These are phyloP conservation scores for Augochlora pura DNA, from an alignment of 1,140 invertebrate species.

Conservation along the genomic window DNA sequence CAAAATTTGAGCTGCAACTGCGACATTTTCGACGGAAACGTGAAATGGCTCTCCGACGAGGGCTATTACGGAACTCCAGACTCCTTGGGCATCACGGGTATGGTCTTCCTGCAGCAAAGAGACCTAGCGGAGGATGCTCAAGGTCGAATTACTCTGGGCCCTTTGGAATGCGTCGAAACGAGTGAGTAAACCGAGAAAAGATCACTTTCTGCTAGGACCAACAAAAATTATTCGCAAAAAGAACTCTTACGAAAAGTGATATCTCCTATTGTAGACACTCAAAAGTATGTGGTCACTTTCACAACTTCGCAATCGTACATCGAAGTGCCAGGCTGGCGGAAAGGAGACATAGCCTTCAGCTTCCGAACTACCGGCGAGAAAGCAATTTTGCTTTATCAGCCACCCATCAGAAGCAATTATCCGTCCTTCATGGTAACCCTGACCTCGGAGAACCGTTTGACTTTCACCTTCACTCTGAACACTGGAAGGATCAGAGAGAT, in stretches of 20 bases:
- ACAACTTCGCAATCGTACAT: slow-evolving; percentile 95
- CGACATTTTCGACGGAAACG: slow-evolving; percentile 89
- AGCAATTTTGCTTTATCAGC: slow-evolving; percentile 94
- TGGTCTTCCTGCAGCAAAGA: slow-evolving; percentile 93
- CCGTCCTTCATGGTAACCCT: slow-evolving; percentile 94
- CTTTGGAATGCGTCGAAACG: slow-evolving; percentile 95
- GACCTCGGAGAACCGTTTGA: slow-evolving; percentile 90
- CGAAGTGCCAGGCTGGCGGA: slow-evolving; percentile 94
- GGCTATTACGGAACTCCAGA: slow-evolving; percentile 89
- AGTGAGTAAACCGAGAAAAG: slow-evolving; percentile 84
- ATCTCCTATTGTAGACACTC: slow-evolving; percentile 85
- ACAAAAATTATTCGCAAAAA: no score
- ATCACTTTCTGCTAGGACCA: no score
- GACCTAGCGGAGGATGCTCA: slow-evolving; percentile 90
- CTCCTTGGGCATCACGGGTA: slow-evolving; percentile 93
- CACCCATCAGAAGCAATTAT: slow-evolving; percentile 91
- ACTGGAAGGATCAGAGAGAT: slow-evolving; percentile 89
- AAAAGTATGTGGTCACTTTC: slow-evolving; percentile 95
- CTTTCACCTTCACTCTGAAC: slow-evolving; percentile 94
- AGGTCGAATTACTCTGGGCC: slow-evolving; percentile 92
- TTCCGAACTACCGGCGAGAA: slow-evolving; percentile 94
- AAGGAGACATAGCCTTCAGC: slow-evolving; percentile 94
- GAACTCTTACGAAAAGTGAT: background rate
- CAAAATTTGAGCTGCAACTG: slow-evolving; percentile 93
- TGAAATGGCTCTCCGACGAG: slow-evolving; percentile 93